Percentiles rank a stretch among this genome's conserved stretches.
phyloP scores from a whole-genome alignment of 2,113 vertebrate genomes.

The Cinclus mexicanus region DNA sequence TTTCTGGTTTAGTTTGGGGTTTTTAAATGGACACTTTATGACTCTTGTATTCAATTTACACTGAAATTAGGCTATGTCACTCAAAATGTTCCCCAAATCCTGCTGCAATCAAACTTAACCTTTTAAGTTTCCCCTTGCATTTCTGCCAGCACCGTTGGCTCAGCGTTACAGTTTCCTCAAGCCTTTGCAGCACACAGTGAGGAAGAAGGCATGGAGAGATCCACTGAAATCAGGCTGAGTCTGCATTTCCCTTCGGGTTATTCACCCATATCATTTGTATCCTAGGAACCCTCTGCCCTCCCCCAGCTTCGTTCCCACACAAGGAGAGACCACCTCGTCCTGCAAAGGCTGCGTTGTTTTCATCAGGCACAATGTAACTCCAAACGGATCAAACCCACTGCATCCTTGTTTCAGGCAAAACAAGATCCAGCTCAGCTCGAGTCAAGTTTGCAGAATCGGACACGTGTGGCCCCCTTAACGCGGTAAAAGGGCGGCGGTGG shows the following conservation, averaged over 20 bases:
- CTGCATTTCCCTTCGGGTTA: slow-evolving; percentile 5
- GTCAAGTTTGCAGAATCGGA: not conserved
- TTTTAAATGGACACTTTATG: not conserved
- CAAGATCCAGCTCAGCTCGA: not conserved
- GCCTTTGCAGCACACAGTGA: not conserved
- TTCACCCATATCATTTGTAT: slow-evolving; percentile 27
- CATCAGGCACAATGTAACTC: not conserved
- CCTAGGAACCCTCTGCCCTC: not conserved
- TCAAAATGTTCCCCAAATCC: not conserved
- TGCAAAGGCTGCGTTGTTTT: not conserved
- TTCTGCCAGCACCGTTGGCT: not conserved
- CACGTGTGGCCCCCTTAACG: not conserved
- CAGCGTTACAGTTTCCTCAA: not conserved
- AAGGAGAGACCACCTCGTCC: not conserved
- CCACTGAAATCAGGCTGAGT: not conserved
- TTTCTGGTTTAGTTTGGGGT: not conserved
- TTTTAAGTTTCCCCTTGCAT: not conserved
- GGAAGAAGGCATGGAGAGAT: not conserved
- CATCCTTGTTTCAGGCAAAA: not conserved
- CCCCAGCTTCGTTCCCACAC: not conserved
- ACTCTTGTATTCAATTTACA: not conserved
- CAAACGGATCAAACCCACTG: not conserved
- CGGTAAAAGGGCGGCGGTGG: not conserved
- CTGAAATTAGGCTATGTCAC: not conserved
- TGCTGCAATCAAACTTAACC: not conserved